Evolutionary conservation across 92 coral and sea anemone genomes (phyloP).

Genomic region (Scolanthus callimorphus): DNA sequence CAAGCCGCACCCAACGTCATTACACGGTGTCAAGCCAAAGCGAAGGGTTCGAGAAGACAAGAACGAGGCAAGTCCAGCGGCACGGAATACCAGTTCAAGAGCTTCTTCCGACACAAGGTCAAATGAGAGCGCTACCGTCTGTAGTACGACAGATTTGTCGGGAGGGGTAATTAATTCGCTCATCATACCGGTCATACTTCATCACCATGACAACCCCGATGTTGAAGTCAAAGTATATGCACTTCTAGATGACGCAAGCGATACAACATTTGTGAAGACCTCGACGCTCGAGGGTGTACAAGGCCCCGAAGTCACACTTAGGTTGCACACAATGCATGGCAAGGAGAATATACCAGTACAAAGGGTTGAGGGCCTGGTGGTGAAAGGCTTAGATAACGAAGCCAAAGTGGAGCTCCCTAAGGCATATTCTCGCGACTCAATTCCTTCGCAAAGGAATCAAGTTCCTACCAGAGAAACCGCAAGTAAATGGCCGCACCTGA

Average conservation of each 20-base stretch:
- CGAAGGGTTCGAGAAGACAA: not conserved
- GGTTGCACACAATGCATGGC: slow-evolving; percentile 47
- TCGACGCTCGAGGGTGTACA: slow-evolving; percentile 11
- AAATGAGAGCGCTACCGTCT: slow-evolving; percentile 6
- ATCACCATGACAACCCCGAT: slow-evolving; percentile 37
- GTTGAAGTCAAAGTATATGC: slow-evolving; percentile 30
- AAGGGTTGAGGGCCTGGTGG: slow-evolving; percentile 37
- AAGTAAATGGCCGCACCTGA: slow-evolving; percentile 5
- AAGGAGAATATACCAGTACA: slow-evolving; percentile 19
- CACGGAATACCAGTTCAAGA: not conserved
- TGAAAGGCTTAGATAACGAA: slow-evolving; percentile 15
- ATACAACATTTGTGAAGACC: slow-evolving; percentile 48
- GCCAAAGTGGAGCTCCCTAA: slow-evolving; percentile 37
- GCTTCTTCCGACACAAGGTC: not conserved
- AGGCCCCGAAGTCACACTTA: slow-evolving; percentile 30
- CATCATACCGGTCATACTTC: slow-evolving; percentile 28
- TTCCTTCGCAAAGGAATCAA: slow-evolving; percentile 17
- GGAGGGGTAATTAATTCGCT: slow-evolving; percentile 10
- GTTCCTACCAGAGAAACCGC: slow-evolving; percentile 3
- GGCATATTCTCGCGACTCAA: slow-evolving; percentile 33
- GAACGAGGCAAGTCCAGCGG: not conserved
- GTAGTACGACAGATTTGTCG: not conserved
- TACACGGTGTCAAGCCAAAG: slow-evolving; percentile 45
- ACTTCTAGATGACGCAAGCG: slow-evolving; percentile 48
- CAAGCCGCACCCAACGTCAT: too few species aligned